These are phyloP conservation scores for Balearica regulorum DNA, from an alignment of 2,797 vertebrate genomes.

Conservation along the genomic window DNA sequence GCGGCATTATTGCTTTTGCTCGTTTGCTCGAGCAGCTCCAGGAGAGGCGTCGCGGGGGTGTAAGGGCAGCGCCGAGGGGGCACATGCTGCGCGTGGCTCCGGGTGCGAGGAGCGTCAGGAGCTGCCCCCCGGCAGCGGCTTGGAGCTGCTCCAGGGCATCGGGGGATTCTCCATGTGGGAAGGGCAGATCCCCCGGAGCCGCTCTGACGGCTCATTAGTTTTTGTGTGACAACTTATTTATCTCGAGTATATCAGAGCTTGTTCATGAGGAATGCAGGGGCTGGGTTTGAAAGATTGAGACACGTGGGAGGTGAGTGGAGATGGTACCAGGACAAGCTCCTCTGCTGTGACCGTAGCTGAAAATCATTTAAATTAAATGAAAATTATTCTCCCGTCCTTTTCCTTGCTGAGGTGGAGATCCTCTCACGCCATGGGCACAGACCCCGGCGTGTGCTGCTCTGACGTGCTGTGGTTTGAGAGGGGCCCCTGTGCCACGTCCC, in stretches of 20 bases:
- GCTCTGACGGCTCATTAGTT: neutral
- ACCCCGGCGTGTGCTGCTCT: fast-evolving
- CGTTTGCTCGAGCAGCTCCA: neutral
- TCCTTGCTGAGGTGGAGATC: neutral
- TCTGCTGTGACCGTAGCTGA: neutral
- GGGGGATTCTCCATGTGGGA: neutral
- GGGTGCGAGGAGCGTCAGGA: neutral
- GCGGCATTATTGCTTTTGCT: too few relatives aligned
- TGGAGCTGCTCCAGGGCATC: neutral
- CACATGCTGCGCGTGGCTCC: neutral
- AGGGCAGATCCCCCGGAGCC: neutral
- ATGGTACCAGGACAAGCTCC: neutral
- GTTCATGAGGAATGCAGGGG: neutral
- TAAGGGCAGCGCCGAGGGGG: neutral
- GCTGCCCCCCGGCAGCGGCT: neutral
- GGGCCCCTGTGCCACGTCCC: neutral
- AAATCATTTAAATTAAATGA: neutral
- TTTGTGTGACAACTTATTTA: neutral
- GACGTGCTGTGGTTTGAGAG: neutral
- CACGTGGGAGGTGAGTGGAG: neutral
- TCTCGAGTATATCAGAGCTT: neutral
- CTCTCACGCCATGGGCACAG: neutral
- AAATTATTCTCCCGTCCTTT: neutral
- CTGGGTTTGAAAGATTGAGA: neutral
- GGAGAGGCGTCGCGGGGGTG: neutral